phyloP scores from a whole-genome alignment of 2,888 invertebrate species.

The Zaprionus bogoriensis region DNA sequence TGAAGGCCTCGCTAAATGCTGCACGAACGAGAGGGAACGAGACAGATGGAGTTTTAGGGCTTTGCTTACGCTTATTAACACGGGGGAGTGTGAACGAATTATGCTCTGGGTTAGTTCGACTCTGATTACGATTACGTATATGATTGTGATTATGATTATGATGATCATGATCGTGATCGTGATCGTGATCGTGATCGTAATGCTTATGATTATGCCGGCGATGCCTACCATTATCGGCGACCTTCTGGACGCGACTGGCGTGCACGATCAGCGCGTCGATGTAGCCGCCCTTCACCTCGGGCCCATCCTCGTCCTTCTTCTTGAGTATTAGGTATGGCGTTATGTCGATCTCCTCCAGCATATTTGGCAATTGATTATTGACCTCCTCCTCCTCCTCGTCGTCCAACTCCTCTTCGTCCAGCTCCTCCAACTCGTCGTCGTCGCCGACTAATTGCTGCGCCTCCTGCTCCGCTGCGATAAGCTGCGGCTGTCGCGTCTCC shows the following conservation, averaged over 20 bases:
- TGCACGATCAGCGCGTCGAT: constrained; percentile 97
- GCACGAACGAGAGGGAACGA: constrained; percentile 52
- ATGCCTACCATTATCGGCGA: constrained; percentile 81
- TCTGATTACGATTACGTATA: constrained; percentile 1
- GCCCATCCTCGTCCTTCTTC: constrained; percentile 92
- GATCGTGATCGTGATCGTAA: constrained; percentile 2
- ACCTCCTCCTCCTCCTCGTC: constrained; percentile 46
- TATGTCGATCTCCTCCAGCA: constrained; percentile 92
- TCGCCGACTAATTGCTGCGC: background rate
- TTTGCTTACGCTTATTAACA: constrained; percentile 18
- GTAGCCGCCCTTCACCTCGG: constrained; percentile 95
- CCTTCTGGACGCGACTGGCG: constrained; percentile 96
- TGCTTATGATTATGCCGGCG: constrained; percentile 13
- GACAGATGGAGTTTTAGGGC: constrained; percentile 29
- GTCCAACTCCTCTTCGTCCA: constrained; percentile 22
- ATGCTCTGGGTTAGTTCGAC: no score
- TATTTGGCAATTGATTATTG: constrained; percentile 83
- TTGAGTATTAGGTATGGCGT: constrained; percentile 91
- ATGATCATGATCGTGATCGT: constrained; percentile 1
- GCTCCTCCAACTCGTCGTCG: background rate
- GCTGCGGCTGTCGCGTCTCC: background rate
- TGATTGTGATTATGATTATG: constrained; percentile 12
- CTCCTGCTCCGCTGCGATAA: constrained; percentile 26
- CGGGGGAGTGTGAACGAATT: constrained; percentile 19
- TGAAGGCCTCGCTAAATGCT: constrained; percentile 92